Evolutionary conservation across 2,888 invertebrate genomes (phyloP).

Genomic region (Lacanobia oleracea): DNA sequence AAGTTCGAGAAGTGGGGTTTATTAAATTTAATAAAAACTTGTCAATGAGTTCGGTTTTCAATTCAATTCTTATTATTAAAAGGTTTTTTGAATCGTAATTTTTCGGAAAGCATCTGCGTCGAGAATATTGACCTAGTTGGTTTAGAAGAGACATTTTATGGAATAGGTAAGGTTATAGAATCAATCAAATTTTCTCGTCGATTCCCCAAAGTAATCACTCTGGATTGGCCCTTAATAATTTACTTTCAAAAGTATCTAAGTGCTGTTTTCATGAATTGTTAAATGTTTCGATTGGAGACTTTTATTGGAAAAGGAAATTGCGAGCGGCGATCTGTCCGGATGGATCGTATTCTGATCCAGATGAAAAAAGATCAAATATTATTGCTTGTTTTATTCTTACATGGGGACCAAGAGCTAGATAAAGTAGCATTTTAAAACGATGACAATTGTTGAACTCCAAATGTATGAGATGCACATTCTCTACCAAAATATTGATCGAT

Average conservation of each 20-base stretch:
- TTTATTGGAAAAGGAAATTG: constrained; percentile 47
- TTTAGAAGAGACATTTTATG: not conserved
- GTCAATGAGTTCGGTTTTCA: constrained; percentile 55
- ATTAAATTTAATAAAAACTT: constrained; percentile 67
- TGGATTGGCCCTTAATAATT: constrained; percentile 41
- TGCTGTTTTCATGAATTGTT: constrained; percentile 54
- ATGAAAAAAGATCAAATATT: constrained; percentile 1
- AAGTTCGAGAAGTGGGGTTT: constrained; percentile 43
- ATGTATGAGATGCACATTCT: too few relatives aligned
- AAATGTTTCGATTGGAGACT: constrained; percentile 34
- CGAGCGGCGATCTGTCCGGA: constrained; percentile 4
- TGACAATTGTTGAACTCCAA: not conserved
- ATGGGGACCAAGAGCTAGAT: too few relatives aligned
- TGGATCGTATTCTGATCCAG: not conserved
- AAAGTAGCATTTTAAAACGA: too few relatives aligned
- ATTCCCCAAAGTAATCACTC: constrained; percentile 49
- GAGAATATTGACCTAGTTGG: constrained; percentile 33
- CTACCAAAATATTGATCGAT: too few relatives aligned
- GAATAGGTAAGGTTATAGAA: constrained; percentile 14
- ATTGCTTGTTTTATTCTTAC: not conserved
- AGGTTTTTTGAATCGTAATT: constrained; percentile 27
- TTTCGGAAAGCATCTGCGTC: constrained; percentile 1
- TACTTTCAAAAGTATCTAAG: constrained; percentile 54
- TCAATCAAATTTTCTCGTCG: constrained; percentile 47
- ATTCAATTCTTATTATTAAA: constrained; percentile 43